These are phyloP conservation scores for Malurus cyaneus DNA, from an alignment of 2,113 vertebrate genomes.

Conservation along the genomic window DNA sequence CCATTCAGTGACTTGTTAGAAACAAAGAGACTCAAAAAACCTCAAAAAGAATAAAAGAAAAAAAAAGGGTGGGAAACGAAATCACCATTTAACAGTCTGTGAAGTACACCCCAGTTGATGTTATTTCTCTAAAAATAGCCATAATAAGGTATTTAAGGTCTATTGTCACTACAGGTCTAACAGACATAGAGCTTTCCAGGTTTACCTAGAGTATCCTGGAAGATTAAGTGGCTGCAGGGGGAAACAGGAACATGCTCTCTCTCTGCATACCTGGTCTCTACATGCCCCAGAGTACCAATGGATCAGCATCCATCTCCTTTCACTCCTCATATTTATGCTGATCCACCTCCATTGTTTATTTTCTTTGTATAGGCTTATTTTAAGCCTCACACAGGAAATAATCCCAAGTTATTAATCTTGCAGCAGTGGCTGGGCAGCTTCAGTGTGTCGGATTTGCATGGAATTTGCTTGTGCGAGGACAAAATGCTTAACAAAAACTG, in stretches of 20 bases:
- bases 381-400: neutral
- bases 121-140: neutral
- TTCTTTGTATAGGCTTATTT: neutral
- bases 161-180: neutral
- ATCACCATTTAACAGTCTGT: neutral
- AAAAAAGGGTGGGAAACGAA: neutral
- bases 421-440: constrained; percentile 86
- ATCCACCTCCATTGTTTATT: neutral
- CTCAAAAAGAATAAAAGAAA: neutral
- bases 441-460: constrained; percentile 72
- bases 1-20: neutral
- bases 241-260: neutral
- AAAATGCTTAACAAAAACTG: constrained; percentile 80
- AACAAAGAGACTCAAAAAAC: neutral
- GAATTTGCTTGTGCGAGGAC: constrained; percentile 76
- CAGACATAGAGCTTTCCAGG: neutral
- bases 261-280: neutral
- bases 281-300: neutral
- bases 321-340: neutral
- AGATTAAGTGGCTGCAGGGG: neutral
- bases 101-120: neutral
- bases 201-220: neutral
- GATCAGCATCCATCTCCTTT: neutral
- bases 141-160: neutral
- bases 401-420: constrained; percentile 62